Evolutionary conservation across 1,140 invertebrate species (phyloP).

Genomic region (Anagrus nilaparvatae): DNA sequence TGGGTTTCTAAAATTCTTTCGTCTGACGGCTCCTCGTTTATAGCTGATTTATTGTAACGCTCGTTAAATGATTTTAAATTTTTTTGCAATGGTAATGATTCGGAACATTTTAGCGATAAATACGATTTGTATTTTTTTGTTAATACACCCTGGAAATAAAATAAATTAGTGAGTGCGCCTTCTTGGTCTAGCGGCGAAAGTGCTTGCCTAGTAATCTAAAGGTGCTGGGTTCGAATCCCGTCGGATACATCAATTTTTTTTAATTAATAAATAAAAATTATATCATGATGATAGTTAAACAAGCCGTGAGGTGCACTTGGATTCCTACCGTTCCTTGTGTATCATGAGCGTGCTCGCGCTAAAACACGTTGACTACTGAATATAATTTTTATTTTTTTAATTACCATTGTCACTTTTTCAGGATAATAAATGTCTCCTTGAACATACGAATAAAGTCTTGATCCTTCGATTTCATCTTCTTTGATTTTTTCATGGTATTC

Average conservation of each 20-base stretch:
- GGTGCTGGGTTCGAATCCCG: no score
- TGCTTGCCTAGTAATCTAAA: no score
- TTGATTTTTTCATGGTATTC: slow-evolving; percentile 25
- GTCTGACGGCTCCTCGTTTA: slow-evolving; percentile 26
- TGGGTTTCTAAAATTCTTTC: slow-evolving; percentile 31
- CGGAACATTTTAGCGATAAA: slow-evolving; percentile 14
- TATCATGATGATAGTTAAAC: no score
- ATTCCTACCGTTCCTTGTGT: no score
- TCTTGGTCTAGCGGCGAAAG: no score
- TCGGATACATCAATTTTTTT: no score
- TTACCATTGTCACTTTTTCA: slow-evolving; percentile 18
- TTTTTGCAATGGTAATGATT: slow-evolving; percentile 14
- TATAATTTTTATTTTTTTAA: slow-evolving; percentile 22
- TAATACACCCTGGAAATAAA: no score
- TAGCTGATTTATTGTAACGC: slow-evolving; percentile 32
- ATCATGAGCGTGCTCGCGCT: no score
- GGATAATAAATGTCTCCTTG: slow-evolving; percentile 31
- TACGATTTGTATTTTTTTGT: slow-evolving; percentile 15
- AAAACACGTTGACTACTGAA: no score
- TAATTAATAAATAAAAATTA: no score
- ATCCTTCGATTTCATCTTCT: slow-evolving; percentile 10
- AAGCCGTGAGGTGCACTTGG: no score
- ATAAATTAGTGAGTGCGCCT: no score
- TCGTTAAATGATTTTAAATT: slow-evolving; percentile 31
- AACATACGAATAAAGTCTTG: slow-evolving; percentile 33